These are phyloP conservation scores for Phylloscopus trochilus DNA, from an alignment of 2,113 vertebrate species.

Conservation along the genomic window DNA sequence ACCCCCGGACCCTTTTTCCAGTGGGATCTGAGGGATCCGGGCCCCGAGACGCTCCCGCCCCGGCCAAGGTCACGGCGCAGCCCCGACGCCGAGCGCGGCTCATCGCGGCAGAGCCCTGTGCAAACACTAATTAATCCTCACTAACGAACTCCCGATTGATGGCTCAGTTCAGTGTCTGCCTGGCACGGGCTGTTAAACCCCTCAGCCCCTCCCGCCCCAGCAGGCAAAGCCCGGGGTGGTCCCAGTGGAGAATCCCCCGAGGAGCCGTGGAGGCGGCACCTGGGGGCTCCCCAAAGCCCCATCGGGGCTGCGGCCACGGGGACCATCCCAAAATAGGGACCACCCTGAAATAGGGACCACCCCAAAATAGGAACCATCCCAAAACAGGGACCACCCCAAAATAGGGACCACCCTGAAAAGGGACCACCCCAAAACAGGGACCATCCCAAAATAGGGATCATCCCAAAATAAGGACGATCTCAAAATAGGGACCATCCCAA, in stretches of 20 bases:
- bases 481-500: no score
- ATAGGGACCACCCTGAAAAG: no score
- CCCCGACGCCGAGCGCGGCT: background rate
- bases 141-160: conserved; percentile 14
- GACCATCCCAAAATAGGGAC: background rate
- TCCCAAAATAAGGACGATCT: no score
- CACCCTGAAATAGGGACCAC: background rate
- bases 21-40: fast-evolving
- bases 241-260: background rate
- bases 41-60: background rate
- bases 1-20: fast-evolving
- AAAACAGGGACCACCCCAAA: background rate
- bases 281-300: background rate
- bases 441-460: no score
- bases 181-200: conserved; percentile 37
- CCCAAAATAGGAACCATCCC: background rate
- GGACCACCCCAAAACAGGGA: no score
- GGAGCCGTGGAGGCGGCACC: fast-evolving
- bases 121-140: conserved; percentile 42
- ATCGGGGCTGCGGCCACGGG: fast-evolving
- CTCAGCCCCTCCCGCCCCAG: background rate
- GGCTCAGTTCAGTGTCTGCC: conserved; percentile 8
- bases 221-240: no score
- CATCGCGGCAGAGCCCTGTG: background rate
- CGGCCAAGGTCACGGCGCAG: background rate